Base-by-base conservation (phyloP, 2,797 vertebrate species). In the Sebastes nivosus region DNA sequence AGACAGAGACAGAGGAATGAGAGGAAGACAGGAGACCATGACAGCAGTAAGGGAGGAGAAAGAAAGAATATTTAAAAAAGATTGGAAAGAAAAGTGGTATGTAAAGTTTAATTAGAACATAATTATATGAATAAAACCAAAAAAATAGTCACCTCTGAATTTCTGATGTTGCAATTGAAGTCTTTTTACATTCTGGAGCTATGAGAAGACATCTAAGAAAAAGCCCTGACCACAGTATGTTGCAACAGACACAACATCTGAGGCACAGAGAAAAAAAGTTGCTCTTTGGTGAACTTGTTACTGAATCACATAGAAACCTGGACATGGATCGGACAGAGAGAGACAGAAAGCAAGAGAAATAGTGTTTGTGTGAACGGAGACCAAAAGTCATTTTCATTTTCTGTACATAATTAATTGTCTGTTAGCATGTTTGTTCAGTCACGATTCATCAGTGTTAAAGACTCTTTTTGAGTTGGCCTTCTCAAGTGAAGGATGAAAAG, bases 171-270 rank as follows among this genome's bases (percentile, higher is more conserved):
- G 8, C 18, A 27, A 20, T 18, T n/a, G 2, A 60, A 72, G 42
- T 42, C 16, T 55, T 67, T 59, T 72, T 61, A 70, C 32, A 54
- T 67, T 52, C 20, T 71, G 12, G 11, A 67, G n/a, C 20, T 30
- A 32, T 25, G 52, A 72, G n/a, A 64, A 20, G 16, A 78, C 25
- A 54, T 68, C 16, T 66, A 20, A 84, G 74, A 73, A 80, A 81
- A 79, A 76, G 29, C 67, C 57, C 18, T 24, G 36, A 36, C 29
- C 46, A 38, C n/a, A 60, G 32, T 34, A 24, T 64, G 76, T 64
- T 82, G 74, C 79, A 82, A 79, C 61, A 67, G 36, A 5, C n/a
- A 34, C 54, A 73, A 73, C 38, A 75, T 84, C 79, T 80, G 71
- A 73, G 72, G 38, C 24, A 13, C 0, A 10, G 32, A 30, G 34